phyloP scores from a whole-genome alignment of 2,113 vertebrate genomes.

The Sarotherodon lohbergeri region DNA sequence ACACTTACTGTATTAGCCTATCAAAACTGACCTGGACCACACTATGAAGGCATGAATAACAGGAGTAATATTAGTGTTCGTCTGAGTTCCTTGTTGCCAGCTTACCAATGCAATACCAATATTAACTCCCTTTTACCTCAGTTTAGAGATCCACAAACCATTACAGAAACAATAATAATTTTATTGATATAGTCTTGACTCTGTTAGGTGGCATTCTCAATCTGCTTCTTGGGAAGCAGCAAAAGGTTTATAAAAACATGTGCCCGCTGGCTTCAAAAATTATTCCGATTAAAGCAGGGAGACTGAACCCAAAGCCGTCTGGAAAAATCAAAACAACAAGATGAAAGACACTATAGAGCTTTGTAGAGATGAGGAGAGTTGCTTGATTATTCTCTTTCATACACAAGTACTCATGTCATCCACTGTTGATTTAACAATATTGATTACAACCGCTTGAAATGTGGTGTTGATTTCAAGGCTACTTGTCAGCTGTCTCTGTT shows the following conservation, averaged over 20 bases:
- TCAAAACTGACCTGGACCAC: not conserved
- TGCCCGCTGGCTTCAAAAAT: not conserved
- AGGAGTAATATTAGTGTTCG: not conserved
- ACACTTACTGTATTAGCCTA: not conserved
- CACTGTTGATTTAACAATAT: not conserved
- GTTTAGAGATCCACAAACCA: not conserved
- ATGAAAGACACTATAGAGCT: not conserved
- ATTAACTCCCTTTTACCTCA: not conserved
- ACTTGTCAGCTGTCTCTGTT: not conserved
- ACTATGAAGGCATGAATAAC: not conserved
- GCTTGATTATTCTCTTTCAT: not conserved
- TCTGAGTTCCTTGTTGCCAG: not conserved
- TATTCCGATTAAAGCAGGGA: not conserved
- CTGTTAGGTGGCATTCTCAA: not conserved
- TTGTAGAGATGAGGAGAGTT: not conserved
- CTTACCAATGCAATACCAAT: not conserved
- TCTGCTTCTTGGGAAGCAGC: not conserved
- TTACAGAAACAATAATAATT: not conserved
- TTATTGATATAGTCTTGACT: not conserved
- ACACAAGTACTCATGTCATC: not conserved
- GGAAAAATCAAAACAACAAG: not conserved
- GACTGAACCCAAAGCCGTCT: not conserved
- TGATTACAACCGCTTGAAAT: not conserved
- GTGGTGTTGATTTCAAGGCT: not conserved
- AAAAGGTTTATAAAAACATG: not conserved